Evolutionary conservation across 2,113 vertebrate species (phyloP).

Genomic region (Garra rufa): DNA sequence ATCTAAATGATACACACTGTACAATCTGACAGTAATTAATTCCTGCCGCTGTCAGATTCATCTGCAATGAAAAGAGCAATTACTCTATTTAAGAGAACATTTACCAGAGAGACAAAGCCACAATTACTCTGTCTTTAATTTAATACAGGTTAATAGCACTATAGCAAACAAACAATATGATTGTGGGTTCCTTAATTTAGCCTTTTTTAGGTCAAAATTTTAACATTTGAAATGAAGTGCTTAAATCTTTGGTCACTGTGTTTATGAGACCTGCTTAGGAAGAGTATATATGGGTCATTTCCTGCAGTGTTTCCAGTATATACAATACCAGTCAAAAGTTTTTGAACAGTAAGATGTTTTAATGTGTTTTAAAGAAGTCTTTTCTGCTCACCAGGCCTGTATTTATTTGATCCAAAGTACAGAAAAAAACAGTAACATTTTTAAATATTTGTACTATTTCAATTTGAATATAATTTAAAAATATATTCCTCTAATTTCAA

Average conservation of each 20-base stretch:
- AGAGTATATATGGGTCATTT: neutral
- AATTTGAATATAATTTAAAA: no score
- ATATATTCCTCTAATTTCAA: no score
- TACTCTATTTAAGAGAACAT: slow-evolving; percentile 45
- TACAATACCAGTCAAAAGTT: no score
- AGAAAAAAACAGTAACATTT: no score
- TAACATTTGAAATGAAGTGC: neutral
- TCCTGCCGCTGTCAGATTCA: slow-evolving; percentile 40
- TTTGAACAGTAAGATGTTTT: no score
- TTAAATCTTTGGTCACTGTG: neutral
- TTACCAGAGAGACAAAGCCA: slow-evolving; percentile 53
- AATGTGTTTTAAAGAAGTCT: no score
- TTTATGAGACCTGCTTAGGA: neutral
- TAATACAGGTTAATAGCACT: slow-evolving; percentile 82
- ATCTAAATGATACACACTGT: slow-evolving; percentile 45
- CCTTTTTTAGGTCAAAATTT: slow-evolving; percentile 52
- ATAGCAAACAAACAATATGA: slow-evolving; percentile 83
- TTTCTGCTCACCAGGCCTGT: no score
- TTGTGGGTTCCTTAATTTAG: slow-evolving; percentile 73
- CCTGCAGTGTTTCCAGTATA: no score
- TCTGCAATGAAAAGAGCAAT: slow-evolving; percentile 46
- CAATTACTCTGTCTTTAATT: slow-evolving; percentile 70
- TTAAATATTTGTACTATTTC: no score
- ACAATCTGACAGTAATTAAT: slow-evolving; percentile 58
- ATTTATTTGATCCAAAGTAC: no score